Percentiles rank a stretch among this genome's conserved stretches.
phyloP scores from a whole-genome alignment of 2,797 vertebrate species.

The Poecilia gillii region DNA sequence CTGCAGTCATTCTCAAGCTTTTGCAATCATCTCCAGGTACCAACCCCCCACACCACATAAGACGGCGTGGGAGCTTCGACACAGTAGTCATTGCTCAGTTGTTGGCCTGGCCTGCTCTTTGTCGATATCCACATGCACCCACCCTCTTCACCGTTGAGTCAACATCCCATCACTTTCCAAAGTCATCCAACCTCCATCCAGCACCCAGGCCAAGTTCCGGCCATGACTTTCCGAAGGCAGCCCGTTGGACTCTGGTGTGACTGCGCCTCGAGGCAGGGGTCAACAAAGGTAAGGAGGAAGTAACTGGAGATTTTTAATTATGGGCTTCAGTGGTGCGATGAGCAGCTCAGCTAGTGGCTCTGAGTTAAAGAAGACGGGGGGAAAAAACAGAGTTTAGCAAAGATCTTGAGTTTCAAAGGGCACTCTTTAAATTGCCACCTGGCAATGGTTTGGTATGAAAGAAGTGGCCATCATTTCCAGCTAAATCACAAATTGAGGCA shows the following conservation, averaged over 20 bases:
- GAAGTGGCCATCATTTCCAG: slow-evolving; percentile 48
- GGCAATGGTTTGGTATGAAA: slow-evolving; percentile 41
- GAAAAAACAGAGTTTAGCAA: slow-evolving; percentile 46
- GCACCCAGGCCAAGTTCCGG: slow-evolving; percentile 61
- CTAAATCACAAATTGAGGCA: slow-evolving; percentile 55
- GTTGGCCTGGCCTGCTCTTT: slow-evolving; percentile 55
- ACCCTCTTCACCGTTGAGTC: slow-evolving; percentile 60
- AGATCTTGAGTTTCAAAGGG: slow-evolving; percentile 55
- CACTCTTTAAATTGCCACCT: slow-evolving; percentile 53
- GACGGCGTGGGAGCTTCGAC: not conserved
- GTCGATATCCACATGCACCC: slow-evolving; percentile 46
- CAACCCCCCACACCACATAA: slow-evolving; percentile 2
- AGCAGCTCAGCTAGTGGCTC: slow-evolving; percentile 54
- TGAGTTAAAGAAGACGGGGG: slow-evolving; percentile 47
- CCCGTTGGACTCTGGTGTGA: slow-evolving; percentile 48
- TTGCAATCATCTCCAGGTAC: slow-evolving; percentile 4
- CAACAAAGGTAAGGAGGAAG: slow-evolving; percentile 69
- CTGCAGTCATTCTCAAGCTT: slow-evolving; percentile 7
- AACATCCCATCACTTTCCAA: slow-evolving; percentile 64
- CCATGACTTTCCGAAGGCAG: slow-evolving; percentile 59
- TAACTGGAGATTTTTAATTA: slow-evolving; percentile 79
- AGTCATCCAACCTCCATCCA: slow-evolving; percentile 53
- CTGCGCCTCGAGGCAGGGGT: slow-evolving; percentile 54
- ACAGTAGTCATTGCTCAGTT: slow-evolving; percentile 26
- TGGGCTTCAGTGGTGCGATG: slow-evolving; percentile 72